Evolutionary conservation across 2,888 invertebrate species (phyloP).

Genomic region (Phalangium opilio): DNA sequence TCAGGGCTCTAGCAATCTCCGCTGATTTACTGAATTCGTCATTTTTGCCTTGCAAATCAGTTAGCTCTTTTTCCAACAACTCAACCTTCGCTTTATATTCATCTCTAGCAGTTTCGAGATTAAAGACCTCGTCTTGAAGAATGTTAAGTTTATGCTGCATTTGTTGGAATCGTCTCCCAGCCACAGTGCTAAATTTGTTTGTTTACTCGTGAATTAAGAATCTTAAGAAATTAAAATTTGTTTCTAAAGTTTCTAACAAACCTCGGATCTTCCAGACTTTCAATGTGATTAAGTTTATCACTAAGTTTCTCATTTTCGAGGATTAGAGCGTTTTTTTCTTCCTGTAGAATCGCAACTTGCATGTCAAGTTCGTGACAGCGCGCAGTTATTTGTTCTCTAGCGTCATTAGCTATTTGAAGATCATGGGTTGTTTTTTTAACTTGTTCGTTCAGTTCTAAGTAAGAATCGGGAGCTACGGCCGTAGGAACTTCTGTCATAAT

Average conservation of each 20-base stretch:
- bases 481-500: constrained; percentile 13
- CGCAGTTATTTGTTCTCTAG: constrained; percentile 66
- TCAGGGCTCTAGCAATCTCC: constrained; percentile 53
- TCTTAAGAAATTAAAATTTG: too few relatives aligned
- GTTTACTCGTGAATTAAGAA: too few relatives aligned
- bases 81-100: constrained; percentile 68
- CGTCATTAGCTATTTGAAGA: constrained; percentile 56
- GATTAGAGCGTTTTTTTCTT: constrained; percentile 29
- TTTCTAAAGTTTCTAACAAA: constrained; percentile 15
- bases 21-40: constrained; percentile 64
- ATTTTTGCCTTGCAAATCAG: constrained; percentile 57
- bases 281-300: constrained; percentile 31
- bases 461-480: constrained; percentile 7
- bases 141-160: constrained; percentile 31
- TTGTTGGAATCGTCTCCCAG: constrained; percentile 30
- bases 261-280: constrained; percentile 33
- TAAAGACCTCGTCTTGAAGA: constrained; percentile 48
- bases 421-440: constrained; percentile 41
- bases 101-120: constrained; percentile 69
- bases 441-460: constrained; percentile 36
- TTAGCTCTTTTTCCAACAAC: constrained; percentile 61
- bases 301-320: constrained; percentile 33
- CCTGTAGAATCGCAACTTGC: constrained; percentile 22
- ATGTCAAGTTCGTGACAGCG: constrained; percentile 75
- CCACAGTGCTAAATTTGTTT: constrained; percentile 27